phyloP scores from a whole-genome alignment of 2,888 invertebrate genomes.

The Oithona nana region DNA sequence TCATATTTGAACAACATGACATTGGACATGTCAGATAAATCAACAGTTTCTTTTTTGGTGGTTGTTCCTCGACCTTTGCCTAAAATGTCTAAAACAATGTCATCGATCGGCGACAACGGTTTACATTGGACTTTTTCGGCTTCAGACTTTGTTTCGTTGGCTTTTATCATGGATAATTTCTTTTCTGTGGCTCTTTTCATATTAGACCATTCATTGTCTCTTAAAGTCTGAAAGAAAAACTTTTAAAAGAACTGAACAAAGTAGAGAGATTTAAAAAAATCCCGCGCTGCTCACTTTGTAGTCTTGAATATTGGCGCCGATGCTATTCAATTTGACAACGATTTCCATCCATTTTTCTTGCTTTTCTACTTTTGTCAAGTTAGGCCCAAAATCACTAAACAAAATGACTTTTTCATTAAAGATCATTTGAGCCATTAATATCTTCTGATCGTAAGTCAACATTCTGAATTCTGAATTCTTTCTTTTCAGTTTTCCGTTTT shows the following conservation, averaged over 20 bases:
- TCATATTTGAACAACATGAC: background rate
- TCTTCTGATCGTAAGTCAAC: background rate
- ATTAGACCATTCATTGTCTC: background rate
- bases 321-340: background rate
- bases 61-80: background rate
- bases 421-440: background rate
- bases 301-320: background rate
- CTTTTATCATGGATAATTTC: background rate
- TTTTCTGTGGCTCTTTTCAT: background rate
- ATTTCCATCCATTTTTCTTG: background rate
- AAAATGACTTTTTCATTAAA: background rate
- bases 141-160: background rate
- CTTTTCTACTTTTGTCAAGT: background rate
- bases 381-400: background rate
- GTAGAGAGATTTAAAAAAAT: too few relatives aligned
- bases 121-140: background rate
- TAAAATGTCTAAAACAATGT: background rate
- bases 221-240: background rate
- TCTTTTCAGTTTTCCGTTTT: background rate
- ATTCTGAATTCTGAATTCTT: too few relatives aligned
- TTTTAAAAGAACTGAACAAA: too few relatives aligned
- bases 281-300: background rate
- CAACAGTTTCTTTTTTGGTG: background rate
- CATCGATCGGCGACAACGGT: background rate
- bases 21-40: background rate